Conservation (phyloP, 2,113 vertebrate species). For the Megaleporinus macrocephalus region DNA sequence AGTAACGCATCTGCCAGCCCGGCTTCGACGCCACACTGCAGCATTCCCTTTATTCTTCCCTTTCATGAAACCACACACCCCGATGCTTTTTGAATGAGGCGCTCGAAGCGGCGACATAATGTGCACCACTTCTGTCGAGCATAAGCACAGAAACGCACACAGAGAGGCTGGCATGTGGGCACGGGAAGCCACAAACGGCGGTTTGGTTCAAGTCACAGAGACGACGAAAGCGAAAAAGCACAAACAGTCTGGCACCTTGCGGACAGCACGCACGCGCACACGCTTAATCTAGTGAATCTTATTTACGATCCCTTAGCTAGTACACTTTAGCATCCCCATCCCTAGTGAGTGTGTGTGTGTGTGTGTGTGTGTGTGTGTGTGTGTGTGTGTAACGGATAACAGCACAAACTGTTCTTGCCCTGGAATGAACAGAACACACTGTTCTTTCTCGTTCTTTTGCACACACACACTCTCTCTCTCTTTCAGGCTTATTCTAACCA, state of each 20-base stretch:
- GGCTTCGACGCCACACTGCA: slow-evolving; percentile 5
- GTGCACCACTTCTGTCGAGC: slow-evolving; percentile 7
- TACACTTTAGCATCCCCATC: slow-evolving; percentile 32
- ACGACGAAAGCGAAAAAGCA: slow-evolving; percentile 2
- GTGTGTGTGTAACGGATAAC: slow-evolving; percentile 28
- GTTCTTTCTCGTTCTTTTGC: slow-evolving; percentile 46
- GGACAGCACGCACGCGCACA: neutral
- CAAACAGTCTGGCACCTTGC: slow-evolving; percentile 11
- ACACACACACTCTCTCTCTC: slow-evolving; percentile 7
- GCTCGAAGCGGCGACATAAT: slow-evolving; percentile 12
- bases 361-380: slow-evolving; percentile 37
- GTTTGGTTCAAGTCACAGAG: slow-evolving; percentile 11
- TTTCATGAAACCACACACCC: neutral
- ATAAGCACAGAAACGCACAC: slow-evolving; percentile 13
- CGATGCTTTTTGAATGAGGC: neutral
- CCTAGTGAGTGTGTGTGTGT: slow-evolving; percentile 19
- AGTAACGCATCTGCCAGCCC: slow-evolving; percentile 17
- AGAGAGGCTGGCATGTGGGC: slow-evolving; percentile 1
- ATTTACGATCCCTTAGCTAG: slow-evolving; percentile 35
- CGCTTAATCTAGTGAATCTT: slow-evolving; percentile 27
- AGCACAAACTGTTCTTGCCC: slow-evolving; percentile 64
- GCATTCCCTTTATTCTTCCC: neutral
- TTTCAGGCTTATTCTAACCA: slow-evolving; percentile 38
- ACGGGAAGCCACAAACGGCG: neutral
- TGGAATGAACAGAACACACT: slow-evolving; percentile 57